A percentile compares a stretch with the other conserved stretches of the same genome.
phyloP scores from a whole-genome alignment of 2,888 invertebrate genomes.

The Tethea ocularis region DNA sequence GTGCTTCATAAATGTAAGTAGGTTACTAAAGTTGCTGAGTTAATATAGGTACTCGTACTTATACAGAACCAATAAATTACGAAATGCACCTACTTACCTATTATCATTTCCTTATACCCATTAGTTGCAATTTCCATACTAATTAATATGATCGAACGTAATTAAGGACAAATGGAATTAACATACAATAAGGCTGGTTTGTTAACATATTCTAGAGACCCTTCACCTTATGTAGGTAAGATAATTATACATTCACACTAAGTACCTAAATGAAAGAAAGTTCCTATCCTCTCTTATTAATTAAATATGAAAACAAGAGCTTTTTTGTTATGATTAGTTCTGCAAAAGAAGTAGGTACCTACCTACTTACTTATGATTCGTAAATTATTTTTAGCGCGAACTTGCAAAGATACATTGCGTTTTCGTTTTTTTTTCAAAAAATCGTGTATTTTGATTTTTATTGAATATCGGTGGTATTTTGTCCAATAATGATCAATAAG shows the following conservation, averaged over 20 bases:
- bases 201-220: constrained; percentile 42
- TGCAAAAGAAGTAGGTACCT: no score
- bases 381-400: no score
- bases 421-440: no score
- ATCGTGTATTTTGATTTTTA: no score
- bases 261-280: neutral
- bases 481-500: no score
- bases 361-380: no score
- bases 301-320: neutral
- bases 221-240: constrained; percentile 35
- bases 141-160: constrained; percentile 22
- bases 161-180: constrained; percentile 41
- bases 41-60: no score
- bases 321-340: neutral
- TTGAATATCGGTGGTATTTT: no score
- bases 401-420: no score
- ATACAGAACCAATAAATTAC: no score
- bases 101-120: constrained; percentile 2
- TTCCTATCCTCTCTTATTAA: neutral
- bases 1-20: no score
- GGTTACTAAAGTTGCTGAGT: no score
- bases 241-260: neutral
- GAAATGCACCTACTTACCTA: neutral
- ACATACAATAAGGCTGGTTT: constrained; percentile 37
- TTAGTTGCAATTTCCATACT: neutral